These are phyloP conservation scores for Phasianus colchicus DNA, from an alignment of 2,113 vertebrate species.

Conservation along the genomic window DNA sequence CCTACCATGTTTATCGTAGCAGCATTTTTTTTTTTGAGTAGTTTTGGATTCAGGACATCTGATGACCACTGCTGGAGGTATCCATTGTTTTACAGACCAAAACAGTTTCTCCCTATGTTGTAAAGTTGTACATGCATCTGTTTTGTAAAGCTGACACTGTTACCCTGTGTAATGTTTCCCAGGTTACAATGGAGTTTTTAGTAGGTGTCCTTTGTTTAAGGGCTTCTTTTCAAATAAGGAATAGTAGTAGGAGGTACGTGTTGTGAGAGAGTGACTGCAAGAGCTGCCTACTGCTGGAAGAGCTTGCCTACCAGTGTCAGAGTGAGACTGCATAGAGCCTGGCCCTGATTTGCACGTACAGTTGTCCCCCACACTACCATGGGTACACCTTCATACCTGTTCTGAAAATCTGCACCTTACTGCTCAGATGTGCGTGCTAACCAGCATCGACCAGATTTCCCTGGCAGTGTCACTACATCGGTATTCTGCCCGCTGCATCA, in stretches of 20 bases:
- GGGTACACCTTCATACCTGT: rapidly evolving
- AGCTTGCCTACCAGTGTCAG: background rate
- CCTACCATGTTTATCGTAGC: background rate
- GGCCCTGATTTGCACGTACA: background rate
- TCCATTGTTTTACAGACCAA: background rate
- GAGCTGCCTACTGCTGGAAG: background rate
- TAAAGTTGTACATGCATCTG: background rate
- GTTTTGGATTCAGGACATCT: rapidly evolving
- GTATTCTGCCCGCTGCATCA: background rate
- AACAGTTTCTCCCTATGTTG: background rate
- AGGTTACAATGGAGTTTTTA: rapidly evolving
- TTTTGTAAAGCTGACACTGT: rapidly evolving
- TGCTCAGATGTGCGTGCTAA: background rate
- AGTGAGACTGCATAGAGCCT: background rate
- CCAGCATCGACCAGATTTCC: background rate
- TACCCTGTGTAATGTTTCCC: background rate
- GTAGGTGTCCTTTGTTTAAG: background rate
- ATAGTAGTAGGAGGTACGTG: background rate
- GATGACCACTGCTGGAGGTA: rapidly evolving
- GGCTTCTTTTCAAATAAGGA: background rate
- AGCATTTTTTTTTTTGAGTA: background rate
- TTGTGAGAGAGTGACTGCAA: rapidly evolving
- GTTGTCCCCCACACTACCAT: rapidly evolving
- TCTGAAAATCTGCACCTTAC: background rate
- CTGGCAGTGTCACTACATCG: background rate